Base-by-base conservation (phyloP, 2,113 vertebrate species). In the Callopanchax toddi region DNA sequence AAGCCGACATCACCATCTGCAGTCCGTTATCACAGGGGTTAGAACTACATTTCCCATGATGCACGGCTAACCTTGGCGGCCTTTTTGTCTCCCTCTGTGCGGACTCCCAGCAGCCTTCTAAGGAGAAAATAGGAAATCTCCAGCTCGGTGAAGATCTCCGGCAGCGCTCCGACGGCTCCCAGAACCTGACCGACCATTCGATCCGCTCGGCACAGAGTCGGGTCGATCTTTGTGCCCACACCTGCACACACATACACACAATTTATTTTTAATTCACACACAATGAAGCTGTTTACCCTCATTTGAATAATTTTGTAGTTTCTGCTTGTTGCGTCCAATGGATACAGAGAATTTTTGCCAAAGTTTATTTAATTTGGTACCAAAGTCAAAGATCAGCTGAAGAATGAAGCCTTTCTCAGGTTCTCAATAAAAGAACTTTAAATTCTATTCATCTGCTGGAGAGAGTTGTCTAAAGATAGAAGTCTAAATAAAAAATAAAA, bases 131-230 rank as follows among this genome's bases (percentile, higher is more conserved):
- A 99, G 51, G 97, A 98, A 71, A 98, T 99, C 89, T 99, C 97
- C 39, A 99, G 87, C 87, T 99, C 97, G 2, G 97, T 99, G 84
- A 98, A 99, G 85, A 99, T 99, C 89, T 99, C 97, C 1, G 97
- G 97, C 72, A 99, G 89, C 17, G 96, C 97, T 42, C 94, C 97
- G 20, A 99, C 96, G 1, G 97, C 97, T 0, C 97, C 97, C 18
- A 99, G 93, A 34, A 99, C 97, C 68, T 99, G 97, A 4, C 97
- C 97, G 17, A 99, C 96, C 97, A 99, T 99, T 77, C 97, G 93
- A 82, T 99, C 97, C 11, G 97, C 97, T 20, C 97, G 91, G 89
- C 97, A 99, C 79, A 99, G 86, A 2, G 97, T 99, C 6, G 97
- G 97, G 82, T 99, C 97, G 26, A 99, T 99, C 86, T 99, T 98